Evolutionary conservation across 2,888 invertebrate genomes (phyloP).

Genomic region (Drosophila merina): DNA sequence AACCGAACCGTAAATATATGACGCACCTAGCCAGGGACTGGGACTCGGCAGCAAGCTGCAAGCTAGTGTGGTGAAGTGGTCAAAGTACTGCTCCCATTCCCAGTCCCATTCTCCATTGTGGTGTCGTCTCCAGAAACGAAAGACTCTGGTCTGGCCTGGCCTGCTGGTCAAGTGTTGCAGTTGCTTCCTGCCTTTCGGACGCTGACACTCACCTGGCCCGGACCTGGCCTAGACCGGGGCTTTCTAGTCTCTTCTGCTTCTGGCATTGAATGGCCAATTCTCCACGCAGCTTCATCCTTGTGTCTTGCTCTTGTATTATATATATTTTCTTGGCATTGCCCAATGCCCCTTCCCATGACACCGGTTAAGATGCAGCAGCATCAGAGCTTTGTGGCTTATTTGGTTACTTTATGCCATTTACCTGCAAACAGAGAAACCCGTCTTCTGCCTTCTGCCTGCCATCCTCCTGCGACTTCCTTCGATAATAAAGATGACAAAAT

Average conservation of each 20-base stretch:
- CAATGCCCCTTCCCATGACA: no score
- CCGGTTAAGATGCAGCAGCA: constrained; percentile 38
- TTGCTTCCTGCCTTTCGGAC: constrained; percentile 65
- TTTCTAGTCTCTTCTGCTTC: constrained; percentile 16
- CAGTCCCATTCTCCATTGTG: constrained; percentile 65
- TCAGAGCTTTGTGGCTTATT: constrained; percentile 68
- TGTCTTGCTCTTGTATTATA: constrained; percentile 18
- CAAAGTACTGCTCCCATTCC: constrained; percentile 60
- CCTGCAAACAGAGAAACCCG: constrained; percentile 13
- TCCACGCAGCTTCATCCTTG: constrained; percentile 56
- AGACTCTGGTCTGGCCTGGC: constrained; percentile 7
- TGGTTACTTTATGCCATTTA: constrained; percentile 75
- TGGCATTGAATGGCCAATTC: constrained; percentile 72
- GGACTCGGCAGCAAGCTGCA: constrained; percentile 25
- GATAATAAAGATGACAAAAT: constrained; percentile 81
- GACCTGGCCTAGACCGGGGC: constrained; percentile 53
- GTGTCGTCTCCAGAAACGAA: constrained; percentile 57
- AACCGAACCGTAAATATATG: constrained; percentile 72
- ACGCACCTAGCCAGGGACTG: constrained; percentile 52
- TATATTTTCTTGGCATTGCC: constrained; percentile 32
- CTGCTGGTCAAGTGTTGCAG: constrained; percentile 60
- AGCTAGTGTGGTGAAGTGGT: constrained; percentile 64
- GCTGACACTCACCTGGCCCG: constrained; percentile 75
- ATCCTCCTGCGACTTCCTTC: constrained; percentile 31
- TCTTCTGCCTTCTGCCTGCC: constrained; percentile 9